A percentile compares a stretch with the other conserved stretches of the same genome.
Evolutionary conservation across 2,888 invertebrate genomes (phyloP).

Genomic region (Catonia carolina): DNA sequence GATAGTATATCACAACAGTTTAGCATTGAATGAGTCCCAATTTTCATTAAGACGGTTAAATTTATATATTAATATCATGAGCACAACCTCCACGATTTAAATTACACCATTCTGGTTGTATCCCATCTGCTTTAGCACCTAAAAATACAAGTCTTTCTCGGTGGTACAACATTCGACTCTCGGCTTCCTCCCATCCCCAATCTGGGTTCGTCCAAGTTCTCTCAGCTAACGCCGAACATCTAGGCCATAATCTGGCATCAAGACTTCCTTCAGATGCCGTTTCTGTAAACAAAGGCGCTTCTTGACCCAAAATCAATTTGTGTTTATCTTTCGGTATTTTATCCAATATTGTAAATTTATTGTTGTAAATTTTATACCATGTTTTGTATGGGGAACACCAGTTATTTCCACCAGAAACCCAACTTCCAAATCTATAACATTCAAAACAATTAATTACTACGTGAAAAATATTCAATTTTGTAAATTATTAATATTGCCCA

Average conservation of each 20-base stretch:
- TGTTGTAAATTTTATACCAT: slow-evolving; percentile 83
- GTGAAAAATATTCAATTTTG: too few species aligned
- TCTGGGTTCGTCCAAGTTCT: slow-evolving; percentile 64
- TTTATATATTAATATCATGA: too few species aligned
- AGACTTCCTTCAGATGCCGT: slow-evolving; percentile 46
- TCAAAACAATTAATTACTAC: not conserved
- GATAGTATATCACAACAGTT: too few species aligned
- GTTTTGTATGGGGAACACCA: slow-evolving; percentile 89
- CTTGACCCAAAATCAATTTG: too few species aligned
- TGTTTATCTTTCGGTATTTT: too few species aligned
- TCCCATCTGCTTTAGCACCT: slow-evolving; percentile 63
- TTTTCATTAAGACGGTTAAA: too few species aligned
- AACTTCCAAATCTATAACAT: slow-evolving; percentile 55
- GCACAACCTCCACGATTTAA: too few species aligned
- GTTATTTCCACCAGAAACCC: slow-evolving; percentile 75
- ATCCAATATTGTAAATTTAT: too few species aligned
- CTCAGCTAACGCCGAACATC: slow-evolving; percentile 76
- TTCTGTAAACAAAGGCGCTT: slow-evolving; percentile 80
- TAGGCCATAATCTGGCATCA: slow-evolving; percentile 64
- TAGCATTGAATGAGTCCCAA: too few species aligned
- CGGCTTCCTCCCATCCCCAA: slow-evolving; percentile 58
- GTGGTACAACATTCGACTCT: slow-evolving; percentile 61
- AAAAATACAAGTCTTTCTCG: slow-evolving; percentile 64
- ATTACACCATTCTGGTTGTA: slow-evolving; percentile 85
- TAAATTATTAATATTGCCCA: too few species aligned